Evolutionary conservation across 2,888 invertebrate species (phyloP), one percentile per base, ranked within the genome.

Genomic region (Ornithoptera alexandrae): DNA sequence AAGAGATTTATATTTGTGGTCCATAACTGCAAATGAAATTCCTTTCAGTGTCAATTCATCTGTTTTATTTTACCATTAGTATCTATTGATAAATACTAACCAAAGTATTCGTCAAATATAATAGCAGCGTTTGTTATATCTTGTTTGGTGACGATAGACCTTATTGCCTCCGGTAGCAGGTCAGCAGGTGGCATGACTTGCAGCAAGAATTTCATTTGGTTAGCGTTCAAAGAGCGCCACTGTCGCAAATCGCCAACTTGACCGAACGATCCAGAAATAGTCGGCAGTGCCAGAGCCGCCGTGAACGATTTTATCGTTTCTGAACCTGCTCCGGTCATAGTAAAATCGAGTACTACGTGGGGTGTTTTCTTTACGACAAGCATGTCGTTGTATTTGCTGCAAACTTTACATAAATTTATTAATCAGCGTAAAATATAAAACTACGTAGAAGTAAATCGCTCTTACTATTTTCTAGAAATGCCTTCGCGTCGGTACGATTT

Each of bases 51-150:
- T 5, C 50, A 18, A 50, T 50, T 50, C 17, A 50, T 10, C 0
- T 30, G 30, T 30, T 30, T 10, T 8, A 39, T 18, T 5, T 20
- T 6, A 57, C 6, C 18, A 68, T 65, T 67, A 69, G 58, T 71
- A 74, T 65, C 65, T 60, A 42, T 39, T n/a, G 20, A 39, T 61
- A 64, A 39, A 62, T 75, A 83, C 93, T 81, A 84, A 97, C 97
- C 95, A 82, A 97, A 98, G 57, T 95, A 95, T 36, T 96, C 95
- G 80, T 99, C 98, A 83, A 97, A 98, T 62, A 99, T 93, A 64
- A 99, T 97, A 8, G 97, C 98, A 18, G 98, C 97, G 82, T 97
- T 98, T 6, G 97, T 97, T 68, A 98, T 97, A 81, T 98, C 97
- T 87, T 97, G 96, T 74, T 95, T 94, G 0, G 94, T 93, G 5